phyloP scores from a whole-genome alignment of 2,797 vertebrate species.

The Podarcis lilfordi region DNA sequence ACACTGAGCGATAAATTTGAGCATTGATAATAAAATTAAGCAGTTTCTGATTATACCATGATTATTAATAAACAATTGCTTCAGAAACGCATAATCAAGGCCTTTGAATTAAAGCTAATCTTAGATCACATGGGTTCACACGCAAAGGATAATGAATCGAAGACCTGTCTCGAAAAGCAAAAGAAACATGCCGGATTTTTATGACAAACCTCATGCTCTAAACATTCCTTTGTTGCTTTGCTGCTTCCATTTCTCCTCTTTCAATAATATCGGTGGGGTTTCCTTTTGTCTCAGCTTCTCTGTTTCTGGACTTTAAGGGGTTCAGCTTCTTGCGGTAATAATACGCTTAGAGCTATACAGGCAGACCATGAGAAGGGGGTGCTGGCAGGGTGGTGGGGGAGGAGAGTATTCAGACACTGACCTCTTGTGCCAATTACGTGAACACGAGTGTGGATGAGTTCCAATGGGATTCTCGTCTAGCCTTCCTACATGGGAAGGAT shows the following conservation, averaged over 20 bases:
- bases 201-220: neutral
- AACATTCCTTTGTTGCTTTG: neutral
- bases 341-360: neutral
- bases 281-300: slow-evolving; percentile 7
- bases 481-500: neutral
- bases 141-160: neutral
- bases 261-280: neutral
- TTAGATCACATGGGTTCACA: neutral
- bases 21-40: slow-evolving; percentile 20
- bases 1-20: slow-evolving; percentile 3
- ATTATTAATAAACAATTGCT: slow-evolving; percentile 10
- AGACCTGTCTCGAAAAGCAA: neutral
- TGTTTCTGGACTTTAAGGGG: neutral
- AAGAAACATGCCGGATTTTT: neutral
- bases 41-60: neutral
- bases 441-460: neutral
- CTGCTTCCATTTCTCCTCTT: neutral
- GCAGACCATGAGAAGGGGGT: neutral
- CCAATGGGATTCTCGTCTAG: neutral
- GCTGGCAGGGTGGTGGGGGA: neutral
- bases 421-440: slow-evolving; percentile 13
- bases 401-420: neutral
- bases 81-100: slow-evolving; percentile 17
- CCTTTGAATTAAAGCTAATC: neutral
- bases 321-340: neutral